Evolutionary conservation across 2,113 vertebrate genomes (phyloP).

Genomic region (Anolis carolinensis): DNA sequence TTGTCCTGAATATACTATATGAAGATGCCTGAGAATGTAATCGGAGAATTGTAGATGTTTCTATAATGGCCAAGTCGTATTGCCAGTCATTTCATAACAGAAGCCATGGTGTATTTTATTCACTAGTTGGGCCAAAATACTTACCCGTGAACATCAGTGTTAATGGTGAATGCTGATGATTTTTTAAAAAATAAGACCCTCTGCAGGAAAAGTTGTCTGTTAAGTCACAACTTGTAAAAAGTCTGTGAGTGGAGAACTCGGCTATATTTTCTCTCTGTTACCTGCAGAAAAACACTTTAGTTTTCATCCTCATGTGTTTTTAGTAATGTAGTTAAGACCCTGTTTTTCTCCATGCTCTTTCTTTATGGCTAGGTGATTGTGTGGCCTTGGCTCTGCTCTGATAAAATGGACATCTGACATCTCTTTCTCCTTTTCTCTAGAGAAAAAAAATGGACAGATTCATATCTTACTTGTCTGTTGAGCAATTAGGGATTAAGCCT

Average conservation of each 20-base stretch:
- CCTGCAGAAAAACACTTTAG: neutral
- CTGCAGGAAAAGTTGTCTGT: neutral
- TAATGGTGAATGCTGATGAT: too few species aligned
- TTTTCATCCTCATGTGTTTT: neutral
- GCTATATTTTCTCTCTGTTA: neutral
- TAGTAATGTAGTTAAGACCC: neutral
- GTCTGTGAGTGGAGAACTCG: neutral
- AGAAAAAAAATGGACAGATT: neutral
- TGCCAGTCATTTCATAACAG: neutral
- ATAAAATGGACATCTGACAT: neutral
- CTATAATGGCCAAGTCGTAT: too few species aligned
- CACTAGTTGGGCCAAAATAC: neutral
- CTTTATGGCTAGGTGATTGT: neutral
- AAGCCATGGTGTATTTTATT: neutral
- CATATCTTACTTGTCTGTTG: neutral
- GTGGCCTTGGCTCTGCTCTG: neutral
- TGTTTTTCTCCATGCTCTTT: neutral
- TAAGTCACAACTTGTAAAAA: neutral
- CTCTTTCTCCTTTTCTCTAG: neutral
- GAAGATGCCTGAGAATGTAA: neutral
- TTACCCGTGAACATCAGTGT: neutral
- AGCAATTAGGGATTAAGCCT: neutral
- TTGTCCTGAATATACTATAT: neutral
- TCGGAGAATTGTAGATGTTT: too few species aligned
- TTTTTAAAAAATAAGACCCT: neutral